Evolutionary conservation across 1,140 invertebrate species (phyloP).

Genomic region (Coptotermes formosanus): DNA sequence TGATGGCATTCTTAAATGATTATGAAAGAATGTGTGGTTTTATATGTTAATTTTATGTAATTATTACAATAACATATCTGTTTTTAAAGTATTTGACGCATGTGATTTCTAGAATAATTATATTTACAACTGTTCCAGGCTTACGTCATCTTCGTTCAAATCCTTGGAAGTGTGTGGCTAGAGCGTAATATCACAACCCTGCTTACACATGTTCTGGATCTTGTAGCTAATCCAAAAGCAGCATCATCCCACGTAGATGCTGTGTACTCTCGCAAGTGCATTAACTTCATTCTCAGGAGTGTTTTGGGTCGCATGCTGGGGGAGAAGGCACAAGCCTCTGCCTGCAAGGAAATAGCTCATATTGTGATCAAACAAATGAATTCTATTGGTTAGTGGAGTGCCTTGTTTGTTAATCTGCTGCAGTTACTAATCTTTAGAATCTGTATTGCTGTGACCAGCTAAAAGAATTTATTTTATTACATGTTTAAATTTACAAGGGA

Average conservation of each 20-base stretch:
- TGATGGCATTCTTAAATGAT: not conserved
- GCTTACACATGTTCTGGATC: conserved; percentile 84
- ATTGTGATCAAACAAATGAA: conserved; percentile 94
- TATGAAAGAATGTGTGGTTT: not conserved
- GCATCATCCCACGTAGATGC: conserved; percentile 95
- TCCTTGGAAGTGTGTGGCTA: conserved; percentile 90
- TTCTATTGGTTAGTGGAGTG: conserved; percentile 63
- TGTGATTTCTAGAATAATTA: conserved; percentile 29
- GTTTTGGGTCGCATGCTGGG: conserved; percentile 90
- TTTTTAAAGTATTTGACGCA: not conserved
- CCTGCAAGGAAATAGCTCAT: conserved; percentile 91
- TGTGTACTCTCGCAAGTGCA: conserved; percentile 96
- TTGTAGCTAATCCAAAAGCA: conserved; percentile 91
- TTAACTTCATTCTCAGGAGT: conserved; percentile 91
- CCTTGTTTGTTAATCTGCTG: not conserved
- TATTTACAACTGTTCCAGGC: conserved; percentile 60
- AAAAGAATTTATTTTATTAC: no score
- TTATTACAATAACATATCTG: not conserved
- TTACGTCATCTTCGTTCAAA: conserved; percentile 91
- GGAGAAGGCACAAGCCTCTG: conserved; percentile 94
- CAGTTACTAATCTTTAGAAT: no score
- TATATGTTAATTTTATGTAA: not conserved
- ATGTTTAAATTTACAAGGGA: no score
- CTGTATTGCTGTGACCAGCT: no score
- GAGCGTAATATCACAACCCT: conserved; percentile 87